phyloP scores from a whole-genome alignment of 2,888 invertebrate species.

The Nemotelus pantherinus region DNA sequence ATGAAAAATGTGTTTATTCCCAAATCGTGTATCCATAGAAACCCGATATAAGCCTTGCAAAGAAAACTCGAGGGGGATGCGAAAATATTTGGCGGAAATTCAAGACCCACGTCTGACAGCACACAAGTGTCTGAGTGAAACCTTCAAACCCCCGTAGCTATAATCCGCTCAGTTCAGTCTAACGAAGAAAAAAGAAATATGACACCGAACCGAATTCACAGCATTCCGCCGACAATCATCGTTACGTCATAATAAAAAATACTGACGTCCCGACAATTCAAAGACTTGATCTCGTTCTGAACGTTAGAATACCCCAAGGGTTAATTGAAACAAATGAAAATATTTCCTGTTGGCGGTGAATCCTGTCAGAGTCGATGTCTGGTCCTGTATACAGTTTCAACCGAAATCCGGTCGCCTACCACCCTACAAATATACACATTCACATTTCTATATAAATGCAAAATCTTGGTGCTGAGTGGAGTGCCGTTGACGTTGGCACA shows the following conservation, averaged over 20 bases:
- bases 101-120: too few relatives aligned
- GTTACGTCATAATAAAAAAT: conserved; percentile 39
- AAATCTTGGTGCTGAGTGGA: neutral
- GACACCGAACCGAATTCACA: neutral
- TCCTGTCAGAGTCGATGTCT: neutral
- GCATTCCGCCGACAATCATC: conserved; percentile 29
- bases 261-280: conserved; percentile 41
- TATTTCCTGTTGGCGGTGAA: conserved; percentile 31
- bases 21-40: too few relatives aligned
- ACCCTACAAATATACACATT: neutral
- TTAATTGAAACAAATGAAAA: conserved; percentile 49
- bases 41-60: too few relatives aligned
- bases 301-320: conserved; percentile 49
- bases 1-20: too few relatives aligned
- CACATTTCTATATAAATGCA: neutral
- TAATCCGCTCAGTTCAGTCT: too few relatives aligned
- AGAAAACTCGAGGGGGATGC: too few relatives aligned
- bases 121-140: too few relatives aligned
- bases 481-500: neutral
- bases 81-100: too few relatives aligned
- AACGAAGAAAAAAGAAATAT: neutral
- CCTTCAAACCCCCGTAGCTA: too few relatives aligned
- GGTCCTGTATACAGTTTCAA: neutral
- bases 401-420: neutral
- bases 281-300: conserved; percentile 43